phyloP scores from a whole-genome alignment of 1,140 invertebrate genomes.

The Dinoponera quadriceps region DNA sequence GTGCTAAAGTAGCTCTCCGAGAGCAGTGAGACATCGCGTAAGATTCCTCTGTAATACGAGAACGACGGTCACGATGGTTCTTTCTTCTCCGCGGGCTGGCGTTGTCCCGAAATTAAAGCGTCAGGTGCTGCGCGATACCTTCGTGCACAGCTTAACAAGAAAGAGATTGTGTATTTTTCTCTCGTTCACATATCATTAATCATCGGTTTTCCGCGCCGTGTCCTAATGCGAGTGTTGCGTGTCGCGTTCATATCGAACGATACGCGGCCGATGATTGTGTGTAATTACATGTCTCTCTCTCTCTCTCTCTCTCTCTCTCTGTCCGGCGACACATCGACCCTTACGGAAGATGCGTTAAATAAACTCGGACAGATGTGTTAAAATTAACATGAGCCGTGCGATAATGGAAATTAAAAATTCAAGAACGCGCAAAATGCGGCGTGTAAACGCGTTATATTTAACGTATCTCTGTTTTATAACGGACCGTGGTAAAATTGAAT shows the following conservation, averaged over 20 bases:
- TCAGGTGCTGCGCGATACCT: constrained; percentile 10
- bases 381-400: constrained; percentile 23
- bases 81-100: neutral
- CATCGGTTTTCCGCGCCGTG: constrained; percentile 4
- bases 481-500: constrained; percentile 42
- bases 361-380: neutral
- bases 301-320: no score
- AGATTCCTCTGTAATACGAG: neutral
- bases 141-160: constrained; percentile 10
- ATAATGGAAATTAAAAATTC: constrained; percentile 59
- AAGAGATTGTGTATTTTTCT: constrained; percentile 34
- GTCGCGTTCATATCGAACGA: neutral
- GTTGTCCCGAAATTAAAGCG: constrained; percentile 29
- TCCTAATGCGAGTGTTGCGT: constrained; percentile 41
- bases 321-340: no score
- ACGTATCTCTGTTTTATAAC: constrained; percentile 32
- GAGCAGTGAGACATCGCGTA: neutral
- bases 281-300: neutral
- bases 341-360: constrained; percentile 12
- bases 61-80: neutral
- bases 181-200: constrained; percentile 44
- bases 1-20: neutral
- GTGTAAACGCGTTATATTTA: constrained; percentile 38
- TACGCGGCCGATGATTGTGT: neutral
- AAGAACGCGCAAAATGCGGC: constrained; percentile 20